Percentiles rank a stretch among this genome's conserved stretches.
These are phyloP conservation scores for Agrochola macilenta DNA, from an alignment of 2,888 invertebrate species.

Conservation along the genomic window DNA sequence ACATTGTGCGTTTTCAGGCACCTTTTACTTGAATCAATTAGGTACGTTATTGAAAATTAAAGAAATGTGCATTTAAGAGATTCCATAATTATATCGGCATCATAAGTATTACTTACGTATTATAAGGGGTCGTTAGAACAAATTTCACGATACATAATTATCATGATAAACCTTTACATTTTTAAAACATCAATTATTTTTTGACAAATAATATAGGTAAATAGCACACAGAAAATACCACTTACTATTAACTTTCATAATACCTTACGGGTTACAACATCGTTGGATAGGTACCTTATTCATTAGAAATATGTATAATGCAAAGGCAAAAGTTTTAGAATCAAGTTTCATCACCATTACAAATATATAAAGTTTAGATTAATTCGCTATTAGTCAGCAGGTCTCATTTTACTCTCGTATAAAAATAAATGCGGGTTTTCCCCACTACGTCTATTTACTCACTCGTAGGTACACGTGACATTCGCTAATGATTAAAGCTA, in stretches of 20 bases:
- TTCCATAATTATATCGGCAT: conserved; percentile 21
- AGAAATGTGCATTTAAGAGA: conserved; percentile 32
- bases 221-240: conserved; percentile 31
- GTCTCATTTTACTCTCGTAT: conserved; percentile 31
- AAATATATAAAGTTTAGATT: conserved; percentile 31
- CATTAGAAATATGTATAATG: conserved; percentile 33
- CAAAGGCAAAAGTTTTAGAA: conserved; percentile 56
- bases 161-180: conserved; percentile 8
- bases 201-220: conserved; percentile 9
- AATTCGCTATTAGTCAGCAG: conserved; percentile 18
- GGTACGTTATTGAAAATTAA: background rate
- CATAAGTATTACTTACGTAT: conserved; percentile 22
- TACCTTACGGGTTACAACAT: conserved; percentile 3
- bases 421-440: conserved; percentile 55
- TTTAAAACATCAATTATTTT: conserved; percentile 15
- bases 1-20: conserved; percentile 51
- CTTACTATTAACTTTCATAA: background rate
- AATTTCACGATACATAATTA: conserved; percentile 17
- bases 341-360: conserved; percentile 33
- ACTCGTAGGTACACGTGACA: conserved; percentile 31
- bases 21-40: conserved; percentile 6
- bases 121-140: conserved; percentile 6
- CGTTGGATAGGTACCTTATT: conserved; percentile 17
- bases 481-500: conserved; percentile 10
- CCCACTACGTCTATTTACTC: conserved; percentile 31